Percentiles rank a stretch among this genome's conserved stretches.
Conservation (phyloP, 1,140 invertebrate genomes). For the Drosophila dunni region DNA sequence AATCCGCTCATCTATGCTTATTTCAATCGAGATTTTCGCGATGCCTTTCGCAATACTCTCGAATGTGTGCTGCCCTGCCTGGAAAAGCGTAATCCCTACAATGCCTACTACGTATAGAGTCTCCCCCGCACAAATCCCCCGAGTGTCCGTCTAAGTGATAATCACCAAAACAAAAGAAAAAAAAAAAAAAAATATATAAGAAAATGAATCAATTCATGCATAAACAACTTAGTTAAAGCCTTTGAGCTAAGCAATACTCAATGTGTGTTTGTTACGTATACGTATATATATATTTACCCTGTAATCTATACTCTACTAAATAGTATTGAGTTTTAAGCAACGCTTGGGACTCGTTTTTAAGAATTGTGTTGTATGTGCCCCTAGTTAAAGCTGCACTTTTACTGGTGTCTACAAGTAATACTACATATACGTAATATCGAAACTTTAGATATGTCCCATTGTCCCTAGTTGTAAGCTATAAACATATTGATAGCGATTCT, state of each 20-base stretch:
- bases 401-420: conserved; percentile 25
- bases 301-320: conserved; percentile 47
- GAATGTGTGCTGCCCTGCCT: conserved; percentile 92
- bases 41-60: conserved; percentile 97
- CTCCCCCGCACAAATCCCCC: conserved; percentile 11
- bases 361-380: neutral
- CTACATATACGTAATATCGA: conserved; percentile 22
- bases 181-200: neutral
- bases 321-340: conserved; percentile 47
- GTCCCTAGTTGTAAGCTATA: conserved; percentile 31
- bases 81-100: conserved; percentile 83
- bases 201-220: neutral
- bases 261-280: conserved; percentile 70
- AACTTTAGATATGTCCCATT: conserved; percentile 12
- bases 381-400: conserved; percentile 8
- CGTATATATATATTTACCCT: conserved; percentile 33
- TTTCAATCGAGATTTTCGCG: conserved; percentile 98
- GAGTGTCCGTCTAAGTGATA: conserved; percentile 58
- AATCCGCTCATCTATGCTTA: conserved; percentile 99
- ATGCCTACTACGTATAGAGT: conserved; percentile 86
- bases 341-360: conserved; percentile 3
- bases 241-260: conserved; percentile 76
- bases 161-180: neutral
- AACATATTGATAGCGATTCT: conserved; percentile 15
- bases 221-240: conserved; percentile 53